Evolutionary conservation across 53 echinoderm and acorn worm genomes (phyloP).

Genomic region (Echinometra lucunter): DNA sequence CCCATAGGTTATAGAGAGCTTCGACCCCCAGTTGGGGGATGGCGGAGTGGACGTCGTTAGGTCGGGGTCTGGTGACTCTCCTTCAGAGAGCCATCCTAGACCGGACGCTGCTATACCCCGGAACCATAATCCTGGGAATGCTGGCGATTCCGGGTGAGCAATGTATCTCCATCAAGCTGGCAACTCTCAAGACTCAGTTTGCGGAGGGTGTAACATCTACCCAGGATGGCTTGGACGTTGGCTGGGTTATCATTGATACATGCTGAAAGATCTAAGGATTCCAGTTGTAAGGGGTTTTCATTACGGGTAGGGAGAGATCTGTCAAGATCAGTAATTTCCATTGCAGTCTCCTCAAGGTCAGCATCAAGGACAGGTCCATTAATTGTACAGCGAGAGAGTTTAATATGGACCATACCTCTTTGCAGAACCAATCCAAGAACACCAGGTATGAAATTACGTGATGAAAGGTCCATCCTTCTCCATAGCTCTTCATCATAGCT

Average conservation of each 20-base stretch:
- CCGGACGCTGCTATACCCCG: too few relatives aligned
- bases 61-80: too few relatives aligned
- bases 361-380: slow-evolving; percentile 68
- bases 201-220: slow-evolving; percentile 70
- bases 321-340: slow-evolving; percentile 18
- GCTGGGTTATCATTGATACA: slow-evolving; percentile 72
- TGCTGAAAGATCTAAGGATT: slow-evolving; percentile 85
- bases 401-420: slow-evolving; percentile 76
- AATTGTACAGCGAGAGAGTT: slow-evolving; percentile 79
- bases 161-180: slow-evolving; percentile 58
- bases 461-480: slow-evolving; percentile 79
- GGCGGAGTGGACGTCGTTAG: too few relatives aligned
- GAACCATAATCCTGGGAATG: not conserved
- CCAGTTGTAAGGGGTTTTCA: slow-evolving; percentile 53
- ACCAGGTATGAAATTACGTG: slow-evolving; percentile 72
- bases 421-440: slow-evolving; percentile 77
- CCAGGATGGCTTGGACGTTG: slow-evolving; percentile 69
- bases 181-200: slow-evolving; percentile 93
- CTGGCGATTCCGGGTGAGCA: not conserved
- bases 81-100: too few relatives aligned
- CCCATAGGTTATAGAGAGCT: too few relatives aligned
- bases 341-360: slow-evolving; percentile 21
- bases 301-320: not conserved
- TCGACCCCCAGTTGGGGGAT: too few relatives aligned
- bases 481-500: slow-evolving; percentile 89